phyloP scores from a whole-genome alignment of 2,888 invertebrate genomes.

The Polyommatus iphigenia region DNA sequence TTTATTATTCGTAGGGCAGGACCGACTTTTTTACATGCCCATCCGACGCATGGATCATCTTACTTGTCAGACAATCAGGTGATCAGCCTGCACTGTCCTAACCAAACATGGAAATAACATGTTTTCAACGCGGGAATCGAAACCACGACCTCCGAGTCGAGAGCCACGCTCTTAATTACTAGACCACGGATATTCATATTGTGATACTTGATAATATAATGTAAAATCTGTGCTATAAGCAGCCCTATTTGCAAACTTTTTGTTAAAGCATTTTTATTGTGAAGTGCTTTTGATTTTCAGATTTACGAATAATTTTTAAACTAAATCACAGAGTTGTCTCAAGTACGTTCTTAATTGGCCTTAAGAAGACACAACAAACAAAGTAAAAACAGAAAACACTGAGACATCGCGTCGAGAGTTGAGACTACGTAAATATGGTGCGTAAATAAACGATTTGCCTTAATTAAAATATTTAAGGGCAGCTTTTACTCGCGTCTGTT shows the following conservation, averaged over 20 bases:
- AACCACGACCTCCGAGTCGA: too few species aligned
- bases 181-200: too few species aligned
- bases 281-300: neutral
- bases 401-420: neutral
- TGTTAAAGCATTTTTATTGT: neutral
- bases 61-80: too few species aligned
- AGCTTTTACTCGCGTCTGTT: neutral
- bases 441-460: neutral
- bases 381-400: neutral
- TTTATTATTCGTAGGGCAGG: too few species aligned
- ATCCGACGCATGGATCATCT: too few species aligned
- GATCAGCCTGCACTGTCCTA: too few species aligned
- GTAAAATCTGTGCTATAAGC: too few species aligned
- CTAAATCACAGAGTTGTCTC: neutral
- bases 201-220: too few species aligned
- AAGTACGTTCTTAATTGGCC: constrained; percentile 1
- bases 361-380: neutral
- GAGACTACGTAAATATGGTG: neutral
- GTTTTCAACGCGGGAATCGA: too few species aligned
- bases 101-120: too few species aligned
- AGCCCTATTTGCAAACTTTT: neutral
- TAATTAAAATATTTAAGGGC: neutral
- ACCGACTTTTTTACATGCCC: too few species aligned
- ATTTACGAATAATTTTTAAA: neutral
- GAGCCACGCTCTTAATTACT: too few species aligned